phyloP scores from a whole-genome alignment of 2,797 vertebrate species.

The Lateolabrax maculatus region DNA sequence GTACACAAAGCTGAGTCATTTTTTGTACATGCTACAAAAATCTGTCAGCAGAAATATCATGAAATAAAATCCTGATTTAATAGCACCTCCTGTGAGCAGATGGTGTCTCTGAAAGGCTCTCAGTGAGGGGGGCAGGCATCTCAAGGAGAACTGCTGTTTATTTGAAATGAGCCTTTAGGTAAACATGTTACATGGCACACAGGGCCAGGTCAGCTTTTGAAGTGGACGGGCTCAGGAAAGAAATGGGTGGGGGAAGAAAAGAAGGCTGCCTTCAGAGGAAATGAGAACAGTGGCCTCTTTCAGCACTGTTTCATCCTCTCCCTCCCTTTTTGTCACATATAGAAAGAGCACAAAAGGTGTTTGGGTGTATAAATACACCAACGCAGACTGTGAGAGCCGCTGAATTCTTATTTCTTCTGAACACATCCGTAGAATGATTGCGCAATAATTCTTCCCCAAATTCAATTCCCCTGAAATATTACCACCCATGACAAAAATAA shows the following conservation, averaged over 20 bases:
- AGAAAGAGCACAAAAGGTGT: slow-evolving; percentile 75
- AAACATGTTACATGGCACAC: slow-evolving; percentile 82
- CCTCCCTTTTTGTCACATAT: slow-evolving; percentile 72
- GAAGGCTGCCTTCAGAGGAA: slow-evolving; percentile 82
- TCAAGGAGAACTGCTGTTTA: slow-evolving; percentile 81
- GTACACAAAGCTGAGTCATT: background rate
- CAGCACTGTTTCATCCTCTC: slow-evolving; percentile 76
- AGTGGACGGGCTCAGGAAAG: slow-evolving; percentile 78
- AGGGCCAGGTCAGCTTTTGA: slow-evolving; percentile 84
- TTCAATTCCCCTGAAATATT: slow-evolving; percentile 44
- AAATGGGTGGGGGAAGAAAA: slow-evolving; percentile 80
- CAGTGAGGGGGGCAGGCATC: slow-evolving; percentile 65
- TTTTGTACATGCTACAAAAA: slow-evolving; percentile 9
- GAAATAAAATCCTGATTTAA: slow-evolving; percentile 51
- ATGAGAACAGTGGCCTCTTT: slow-evolving; percentile 84
- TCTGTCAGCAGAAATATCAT: slow-evolving; percentile 10
- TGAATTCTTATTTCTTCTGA: slow-evolving; percentile 25
- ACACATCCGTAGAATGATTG: slow-evolving; percentile 20
- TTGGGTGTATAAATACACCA: slow-evolving; percentile 55
- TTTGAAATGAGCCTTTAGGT: slow-evolving; percentile 85
- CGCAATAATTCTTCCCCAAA: slow-evolving; percentile 29
- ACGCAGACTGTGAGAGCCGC: slow-evolving; percentile 11
- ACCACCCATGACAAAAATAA: slow-evolving; percentile 65
- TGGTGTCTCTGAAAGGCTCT: slow-evolving; percentile 73
- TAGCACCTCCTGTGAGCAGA: slow-evolving; percentile 67